Percentiles rank a stretch among this genome's conserved stretches.
Evolutionary conservation across 23 tunicate genomes (phyloP).

Genomic region (Ascidia mentula): DNA sequence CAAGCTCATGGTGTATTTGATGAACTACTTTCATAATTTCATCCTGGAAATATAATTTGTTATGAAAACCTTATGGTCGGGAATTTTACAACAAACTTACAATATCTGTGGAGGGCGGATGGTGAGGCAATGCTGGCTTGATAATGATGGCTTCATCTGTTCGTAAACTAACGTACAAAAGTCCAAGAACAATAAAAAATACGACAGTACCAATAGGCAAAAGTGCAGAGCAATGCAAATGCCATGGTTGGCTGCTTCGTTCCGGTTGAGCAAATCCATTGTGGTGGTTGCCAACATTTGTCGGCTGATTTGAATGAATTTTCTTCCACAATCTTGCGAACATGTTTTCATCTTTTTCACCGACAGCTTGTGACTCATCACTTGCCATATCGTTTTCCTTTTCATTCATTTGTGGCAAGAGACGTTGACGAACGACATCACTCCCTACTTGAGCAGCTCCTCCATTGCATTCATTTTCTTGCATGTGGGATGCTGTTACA

Average conservation of each 20-base stretch:
- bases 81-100: too few species aligned
- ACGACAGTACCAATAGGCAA: conserved; percentile 65
- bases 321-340: neutral
- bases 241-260: conserved; percentile 31
- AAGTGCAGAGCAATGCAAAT: conserved; percentile 60
- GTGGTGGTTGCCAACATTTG: neutral
- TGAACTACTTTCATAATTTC: conserved; percentile 18
- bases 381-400: neutral
- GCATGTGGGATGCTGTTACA: neutral
- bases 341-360: neutral
- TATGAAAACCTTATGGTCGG: too few species aligned
- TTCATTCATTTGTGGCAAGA: neutral
- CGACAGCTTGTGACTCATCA: neutral
- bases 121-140: neutral
- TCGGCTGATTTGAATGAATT: neutral
- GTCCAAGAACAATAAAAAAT: conserved; percentile 76
- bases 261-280: neutral
- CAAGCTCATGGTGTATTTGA: conserved; percentile 19
- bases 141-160: conserved; percentile 31
- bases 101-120: neutral
- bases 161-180: conserved; percentile 71
- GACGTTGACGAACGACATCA: neutral
- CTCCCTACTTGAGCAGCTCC: neutral
- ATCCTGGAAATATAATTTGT: neutral
- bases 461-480: neutral